A percentile compares a stretch with the other conserved stretches of the same genome.
phyloP scores from a whole-genome alignment of 2,888 invertebrate species.

The Meiosimyza platycephala region DNA sequence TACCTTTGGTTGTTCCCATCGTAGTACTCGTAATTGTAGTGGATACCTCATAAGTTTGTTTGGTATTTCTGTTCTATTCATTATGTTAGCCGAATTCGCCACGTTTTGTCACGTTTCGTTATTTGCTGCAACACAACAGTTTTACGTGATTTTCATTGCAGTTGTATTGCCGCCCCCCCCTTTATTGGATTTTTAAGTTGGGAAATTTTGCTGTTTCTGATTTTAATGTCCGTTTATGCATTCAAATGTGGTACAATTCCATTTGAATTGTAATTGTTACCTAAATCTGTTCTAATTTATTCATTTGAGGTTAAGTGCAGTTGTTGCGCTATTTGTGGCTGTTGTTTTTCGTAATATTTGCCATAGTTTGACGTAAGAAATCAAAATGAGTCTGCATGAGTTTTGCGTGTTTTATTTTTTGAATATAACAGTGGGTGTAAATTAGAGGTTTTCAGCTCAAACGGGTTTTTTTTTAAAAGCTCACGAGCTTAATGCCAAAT shows the following conservation, averaged over 20 bases:
- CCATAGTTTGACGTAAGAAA: too few species aligned
- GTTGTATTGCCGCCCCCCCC: slow-evolving; percentile 1
- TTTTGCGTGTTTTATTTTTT: too few species aligned
- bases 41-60: too few species aligned
- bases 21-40: too few species aligned
- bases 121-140: slow-evolving; percentile 41
- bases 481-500: too few species aligned
- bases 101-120: slow-evolving; percentile 46
- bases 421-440: too few species aligned
- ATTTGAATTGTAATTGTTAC: neutral
- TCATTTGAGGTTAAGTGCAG: neutral
- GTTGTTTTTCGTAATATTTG: neutral
- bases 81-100: slow-evolving; percentile 36
- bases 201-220: neutral
- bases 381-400: too few species aligned
- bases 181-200: neutral
- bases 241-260: neutral
- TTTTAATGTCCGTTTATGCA: slow-evolving; percentile 1
- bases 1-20: too few species aligned
- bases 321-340: neutral
- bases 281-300: neutral
- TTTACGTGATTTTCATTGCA: slow-evolving; percentile 44
- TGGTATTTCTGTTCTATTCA: neutral
- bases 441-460: too few species aligned
- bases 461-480: too few species aligned